Percentiles rank a stretch among this genome's conserved stretches.
These are phyloP conservation scores for Calephelis nemesis DNA, from an alignment of 1,140 invertebrate genomes.

Conservation along the genomic window DNA sequence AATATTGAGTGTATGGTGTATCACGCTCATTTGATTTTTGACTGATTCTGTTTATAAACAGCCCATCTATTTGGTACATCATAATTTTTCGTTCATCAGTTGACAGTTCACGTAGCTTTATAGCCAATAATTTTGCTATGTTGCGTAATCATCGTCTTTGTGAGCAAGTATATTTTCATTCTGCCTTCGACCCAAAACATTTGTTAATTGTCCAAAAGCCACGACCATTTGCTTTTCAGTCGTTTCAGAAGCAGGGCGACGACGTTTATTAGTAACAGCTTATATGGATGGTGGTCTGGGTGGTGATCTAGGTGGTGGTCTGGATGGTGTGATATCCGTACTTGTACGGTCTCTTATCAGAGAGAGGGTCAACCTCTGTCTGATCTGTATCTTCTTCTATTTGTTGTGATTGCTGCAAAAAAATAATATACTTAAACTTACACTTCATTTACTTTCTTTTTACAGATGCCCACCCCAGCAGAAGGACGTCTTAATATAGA, in stretches of 20 bases:
- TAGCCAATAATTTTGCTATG: background rate
- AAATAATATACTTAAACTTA: background rate
- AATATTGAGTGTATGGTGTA: conserved; percentile 32
- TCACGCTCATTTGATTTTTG: conserved; percentile 31
- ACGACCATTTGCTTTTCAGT: conserved; percentile 35
- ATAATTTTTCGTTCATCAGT: conserved; percentile 32
- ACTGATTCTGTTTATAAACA: conserved; percentile 35
- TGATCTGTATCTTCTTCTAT: conserved; percentile 1
- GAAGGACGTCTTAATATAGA: conserved; percentile 39
- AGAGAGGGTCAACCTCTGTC: conserved; percentile 30
- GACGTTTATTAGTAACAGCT: conserved; percentile 28
- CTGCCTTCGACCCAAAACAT: conserved; percentile 26
- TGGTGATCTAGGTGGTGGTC: conserved; percentile 13
- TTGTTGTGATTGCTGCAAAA: conserved; percentile 20
- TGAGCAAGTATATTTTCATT: conserved; percentile 30
- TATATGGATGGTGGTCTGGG: no score
- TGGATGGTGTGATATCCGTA: conserved; percentile 28
- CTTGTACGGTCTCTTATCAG: conserved; percentile 27
- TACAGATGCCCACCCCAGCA: conserved; percentile 25
- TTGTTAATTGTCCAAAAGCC: conserved; percentile 32
- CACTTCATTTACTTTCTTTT: conserved; percentile 7
- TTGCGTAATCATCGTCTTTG: conserved; percentile 27
- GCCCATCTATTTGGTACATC: conserved; percentile 34
- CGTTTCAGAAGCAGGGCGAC: conserved; percentile 32
- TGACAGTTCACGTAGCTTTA: conserved; percentile 25